Conservation (phyloP, 1,140 invertebrate genomes). For the Drosophila sulfurigaster region DNA sequence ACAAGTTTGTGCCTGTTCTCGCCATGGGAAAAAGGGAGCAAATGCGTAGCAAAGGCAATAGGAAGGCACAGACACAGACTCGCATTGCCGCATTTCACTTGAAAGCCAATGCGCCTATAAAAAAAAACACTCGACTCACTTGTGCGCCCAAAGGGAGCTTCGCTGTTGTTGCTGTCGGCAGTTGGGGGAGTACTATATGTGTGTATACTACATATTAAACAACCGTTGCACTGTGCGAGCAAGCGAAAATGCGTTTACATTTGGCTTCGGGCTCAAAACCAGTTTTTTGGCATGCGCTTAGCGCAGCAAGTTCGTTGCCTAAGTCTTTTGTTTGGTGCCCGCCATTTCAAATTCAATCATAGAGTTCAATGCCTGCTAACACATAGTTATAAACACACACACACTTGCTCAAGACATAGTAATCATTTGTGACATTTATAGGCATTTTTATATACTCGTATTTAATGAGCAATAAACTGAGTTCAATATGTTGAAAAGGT, state of each 20-base stretch:
- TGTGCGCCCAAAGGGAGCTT: conserved; percentile 11
- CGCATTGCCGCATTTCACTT: conserved; percentile 4
- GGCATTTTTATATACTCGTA: conserved; percentile 20
- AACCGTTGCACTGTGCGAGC: conserved; percentile 63
- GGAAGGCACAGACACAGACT: conserved; percentile 11
- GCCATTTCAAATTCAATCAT: conserved; percentile 50
- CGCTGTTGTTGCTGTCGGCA: conserved; percentile 33
- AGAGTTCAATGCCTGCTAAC: conserved; percentile 71
- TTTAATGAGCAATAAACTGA: conserved; percentile 32
- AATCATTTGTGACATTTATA: conserved; percentile 43
- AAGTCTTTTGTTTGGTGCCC: conserved; percentile 77
- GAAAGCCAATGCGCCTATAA: conserved; percentile 41
- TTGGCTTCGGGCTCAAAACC: conserved; percentile 54
- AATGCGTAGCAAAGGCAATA: conserved; percentile 20
- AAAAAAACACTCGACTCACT: conserved; percentile 1
- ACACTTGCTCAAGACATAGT: background rate
- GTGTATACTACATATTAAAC: conserved; percentile 8
- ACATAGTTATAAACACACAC: conserved; percentile 9
- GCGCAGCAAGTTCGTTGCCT: conserved; percentile 69
- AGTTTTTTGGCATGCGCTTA: conserved; percentile 66
- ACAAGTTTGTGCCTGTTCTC: conserved; percentile 63
- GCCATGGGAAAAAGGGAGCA: conserved; percentile 74
- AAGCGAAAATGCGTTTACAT: conserved; percentile 61
- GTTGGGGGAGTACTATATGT: conserved; percentile 12
- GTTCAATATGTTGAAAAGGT: conserved; percentile 14